Evolutionary conservation across 1,140 invertebrate genomes (phyloP).

Genomic region (Pogonomyrmex barbatus): DNA sequence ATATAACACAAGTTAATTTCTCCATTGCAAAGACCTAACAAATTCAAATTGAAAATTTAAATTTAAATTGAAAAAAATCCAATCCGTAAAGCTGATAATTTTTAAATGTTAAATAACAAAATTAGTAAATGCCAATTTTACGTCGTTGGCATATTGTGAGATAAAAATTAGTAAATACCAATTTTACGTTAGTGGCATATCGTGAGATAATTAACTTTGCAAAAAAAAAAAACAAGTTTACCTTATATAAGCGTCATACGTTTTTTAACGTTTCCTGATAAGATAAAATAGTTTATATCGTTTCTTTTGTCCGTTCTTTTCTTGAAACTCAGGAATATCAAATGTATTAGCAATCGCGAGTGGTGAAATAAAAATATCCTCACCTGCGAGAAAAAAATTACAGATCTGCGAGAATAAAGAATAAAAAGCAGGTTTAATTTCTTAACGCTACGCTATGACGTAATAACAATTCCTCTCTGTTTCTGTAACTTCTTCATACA

Average conservation of each 20-base stretch:
- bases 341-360: background rate
- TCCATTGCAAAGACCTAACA: background rate
- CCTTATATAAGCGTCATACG: constrained; percentile 22
- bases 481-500: background rate
- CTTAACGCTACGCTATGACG: background rate
- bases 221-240: constrained; percentile 42
- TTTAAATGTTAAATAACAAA: too few species aligned
- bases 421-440: constrained; percentile 8
- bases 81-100: too few species aligned
- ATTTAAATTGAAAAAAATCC: background rate
- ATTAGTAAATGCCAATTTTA: too few species aligned
- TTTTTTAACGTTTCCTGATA: constrained; percentile 33
- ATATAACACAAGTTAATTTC: background rate
- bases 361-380: background rate
- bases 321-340: background rate
- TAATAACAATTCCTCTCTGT: constrained; percentile 7
- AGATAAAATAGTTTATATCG: constrained; percentile 21
- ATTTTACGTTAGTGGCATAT: background rate
- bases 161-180: background rate
- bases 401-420: background rate
- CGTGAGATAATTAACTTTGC: constrained; percentile 30
- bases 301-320: background rate
- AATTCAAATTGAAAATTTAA: background rate
- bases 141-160: background rate
- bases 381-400: background rate